These are phyloP conservation scores for Suncus etruscus DNA, from an alignment of 2,113 vertebrate species.

Conservation along the genomic window DNA sequence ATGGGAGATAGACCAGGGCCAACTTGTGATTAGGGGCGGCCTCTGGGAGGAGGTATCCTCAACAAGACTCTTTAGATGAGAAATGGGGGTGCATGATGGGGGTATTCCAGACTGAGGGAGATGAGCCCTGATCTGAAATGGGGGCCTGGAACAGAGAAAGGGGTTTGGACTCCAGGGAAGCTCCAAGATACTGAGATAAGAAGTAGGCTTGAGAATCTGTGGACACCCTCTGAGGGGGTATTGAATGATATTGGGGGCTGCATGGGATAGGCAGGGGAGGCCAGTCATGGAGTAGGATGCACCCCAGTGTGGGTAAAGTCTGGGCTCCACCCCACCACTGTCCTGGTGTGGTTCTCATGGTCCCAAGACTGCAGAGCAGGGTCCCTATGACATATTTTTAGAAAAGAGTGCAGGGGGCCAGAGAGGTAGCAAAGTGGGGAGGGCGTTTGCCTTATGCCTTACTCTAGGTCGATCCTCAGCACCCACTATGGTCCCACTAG, in stretches of 20 bases:
- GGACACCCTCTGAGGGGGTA: neutral
- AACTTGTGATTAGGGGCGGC: neutral
- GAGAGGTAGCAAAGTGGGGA: neutral
- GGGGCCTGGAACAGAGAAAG: neutral
- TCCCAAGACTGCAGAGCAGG: too few relatives aligned
- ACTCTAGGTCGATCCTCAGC: too few relatives aligned
- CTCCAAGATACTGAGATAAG: too few relatives aligned
- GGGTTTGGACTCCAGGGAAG: neutral
- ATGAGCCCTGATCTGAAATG: neutral
- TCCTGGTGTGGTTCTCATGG: too few relatives aligned
- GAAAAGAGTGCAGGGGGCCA: neutral
- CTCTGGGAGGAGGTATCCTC: conserved; percentile 20
- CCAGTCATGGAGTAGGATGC: too few relatives aligned
- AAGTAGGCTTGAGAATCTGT: neutral
- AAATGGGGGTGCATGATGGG: neutral
- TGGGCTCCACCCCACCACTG: too few relatives aligned
- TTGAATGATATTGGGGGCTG: neutral
- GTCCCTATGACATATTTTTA: too few relatives aligned
- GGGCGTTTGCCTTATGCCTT: neutral
- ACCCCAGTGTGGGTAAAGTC: neutral
- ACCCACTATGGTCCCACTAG: too few relatives aligned
- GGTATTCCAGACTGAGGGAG: neutral
- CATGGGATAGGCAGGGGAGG: neutral
- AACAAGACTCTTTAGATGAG: neutral
- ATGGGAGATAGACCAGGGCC: neutral